Conservation (phyloP, 2,113 vertebrate genomes). For the Lipophrys pholis region DNA sequence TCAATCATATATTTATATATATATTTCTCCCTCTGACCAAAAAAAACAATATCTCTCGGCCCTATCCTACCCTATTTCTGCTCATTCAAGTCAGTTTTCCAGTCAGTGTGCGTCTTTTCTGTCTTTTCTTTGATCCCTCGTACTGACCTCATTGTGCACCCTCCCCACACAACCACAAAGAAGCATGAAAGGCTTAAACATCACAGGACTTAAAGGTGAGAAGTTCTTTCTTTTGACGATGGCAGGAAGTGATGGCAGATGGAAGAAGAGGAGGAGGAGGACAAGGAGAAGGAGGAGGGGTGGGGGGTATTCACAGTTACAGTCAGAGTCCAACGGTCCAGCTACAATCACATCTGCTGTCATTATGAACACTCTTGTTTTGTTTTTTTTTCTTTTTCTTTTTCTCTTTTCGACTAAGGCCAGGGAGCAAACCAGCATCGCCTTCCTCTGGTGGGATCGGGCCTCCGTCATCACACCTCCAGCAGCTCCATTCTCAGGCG, state of each 20-base stretch:
- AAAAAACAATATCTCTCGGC: conserved; percentile 63
- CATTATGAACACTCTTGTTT: conserved; percentile 79
- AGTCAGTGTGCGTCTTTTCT: conserved; percentile 80
- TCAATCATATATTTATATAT: conserved; percentile 79
- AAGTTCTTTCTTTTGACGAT: conserved; percentile 82
- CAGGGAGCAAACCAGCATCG: conserved; percentile 58
- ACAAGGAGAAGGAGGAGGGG: conserved; percentile 39
- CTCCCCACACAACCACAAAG: conserved; percentile 81
- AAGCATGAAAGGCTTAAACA: conserved; percentile 83
- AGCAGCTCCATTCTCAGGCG: conserved; percentile 83
- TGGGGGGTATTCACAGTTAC: conserved; percentile 82
- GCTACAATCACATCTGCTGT: conserved; percentile 87
- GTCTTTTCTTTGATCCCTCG: conserved; percentile 78
- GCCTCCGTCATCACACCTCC: conserved; percentile 79
- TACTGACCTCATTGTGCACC: conserved; percentile 79
- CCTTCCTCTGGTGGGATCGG: conserved; percentile 44
- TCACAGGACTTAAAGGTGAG: conserved; percentile 82
- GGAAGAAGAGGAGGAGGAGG: conserved; percentile 58
- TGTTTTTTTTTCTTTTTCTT: neutral
- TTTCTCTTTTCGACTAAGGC: conserved; percentile 45
- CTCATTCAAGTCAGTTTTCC: conserved; percentile 83
- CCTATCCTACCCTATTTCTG: conserved; percentile 63
- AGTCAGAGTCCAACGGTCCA: conserved; percentile 82
- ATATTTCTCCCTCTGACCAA: conserved; percentile 75
- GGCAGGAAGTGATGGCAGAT: conserved; percentile 81